phyloP scores from a whole-genome alignment of 2,113 vertebrate genomes.

The Salvelinus alpinus region DNA sequence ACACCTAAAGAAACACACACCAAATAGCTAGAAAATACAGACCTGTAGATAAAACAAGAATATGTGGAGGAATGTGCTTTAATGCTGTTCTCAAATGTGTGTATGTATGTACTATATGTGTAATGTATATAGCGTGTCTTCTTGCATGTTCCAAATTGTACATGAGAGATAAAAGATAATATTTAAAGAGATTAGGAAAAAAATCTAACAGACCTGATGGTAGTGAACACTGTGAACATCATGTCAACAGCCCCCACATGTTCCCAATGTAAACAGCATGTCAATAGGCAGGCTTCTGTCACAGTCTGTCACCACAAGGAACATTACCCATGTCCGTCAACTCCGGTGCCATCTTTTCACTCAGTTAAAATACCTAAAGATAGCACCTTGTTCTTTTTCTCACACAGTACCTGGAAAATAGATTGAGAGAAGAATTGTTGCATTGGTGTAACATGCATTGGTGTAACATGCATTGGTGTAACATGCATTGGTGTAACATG shows the following conservation, averaged over 20 bases:
- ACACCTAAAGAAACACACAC: constrained; percentile 44
- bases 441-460: neutral
- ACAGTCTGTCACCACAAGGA: neutral
- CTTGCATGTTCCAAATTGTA: constrained; percentile 68
- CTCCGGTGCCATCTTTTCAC: constrained; percentile 30
- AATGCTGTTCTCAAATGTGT: constrained; percentile 43
- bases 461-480: neutral
- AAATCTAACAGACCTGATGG: constrained; percentile 56
- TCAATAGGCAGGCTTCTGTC: neutral
- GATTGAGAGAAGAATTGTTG: neutral
- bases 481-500: neutral
- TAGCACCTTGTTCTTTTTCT: neutral
- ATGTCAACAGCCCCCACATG: constrained; percentile 18
- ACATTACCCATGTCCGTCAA: neutral
- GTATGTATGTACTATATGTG: constrained; percentile 50
- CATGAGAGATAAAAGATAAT: constrained; percentile 44
- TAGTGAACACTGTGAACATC: constrained; percentile 74
- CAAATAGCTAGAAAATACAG: constrained; percentile 33
- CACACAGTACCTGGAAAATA: no score
- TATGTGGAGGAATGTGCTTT: constrained; percentile 53
- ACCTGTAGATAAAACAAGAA: constrained; percentile 23
- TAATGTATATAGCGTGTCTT: constrained; percentile 50
- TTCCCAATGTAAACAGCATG: neutral
- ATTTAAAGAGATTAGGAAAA: constrained; percentile 34
- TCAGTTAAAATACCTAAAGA: constrained; percentile 6